Evolutionary conservation across 2,113 vertebrate genomes (phyloP).

Genomic region (Rhipidura dahli): DNA sequence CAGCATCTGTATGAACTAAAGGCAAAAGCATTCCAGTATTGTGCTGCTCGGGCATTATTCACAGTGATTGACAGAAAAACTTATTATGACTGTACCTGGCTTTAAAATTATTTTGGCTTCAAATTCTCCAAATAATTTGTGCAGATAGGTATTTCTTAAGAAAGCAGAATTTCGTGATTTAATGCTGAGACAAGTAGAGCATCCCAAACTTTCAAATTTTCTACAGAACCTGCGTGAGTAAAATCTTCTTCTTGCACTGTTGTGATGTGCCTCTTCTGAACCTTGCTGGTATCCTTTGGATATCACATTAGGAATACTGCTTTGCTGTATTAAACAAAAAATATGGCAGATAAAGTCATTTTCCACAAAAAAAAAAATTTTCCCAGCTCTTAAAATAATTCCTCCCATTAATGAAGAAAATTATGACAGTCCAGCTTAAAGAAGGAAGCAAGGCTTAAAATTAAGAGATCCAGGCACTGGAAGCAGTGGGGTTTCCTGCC

Average conservation of each 20-base stretch:
- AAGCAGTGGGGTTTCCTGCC: background rate
- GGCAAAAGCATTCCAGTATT: background rate
- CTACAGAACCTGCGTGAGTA: conserved; percentile 35
- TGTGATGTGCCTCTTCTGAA: background rate
- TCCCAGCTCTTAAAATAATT: background rate
- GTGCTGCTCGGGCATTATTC: background rate
- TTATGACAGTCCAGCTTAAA: background rate
- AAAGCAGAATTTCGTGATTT: conserved; percentile 61
- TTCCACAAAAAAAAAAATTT: background rate
- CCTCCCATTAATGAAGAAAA: background rate
- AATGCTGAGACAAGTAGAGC: conserved; percentile 71
- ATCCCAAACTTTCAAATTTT: conserved; percentile 51
- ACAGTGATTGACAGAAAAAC: background rate
- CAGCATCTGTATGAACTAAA: conserved; percentile 55
- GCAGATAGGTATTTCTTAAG: conserved; percentile 60
- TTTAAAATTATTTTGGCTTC: conserved; percentile 64
- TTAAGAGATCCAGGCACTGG: background rate
- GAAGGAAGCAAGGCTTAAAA: background rate
- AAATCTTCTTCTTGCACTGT: background rate
- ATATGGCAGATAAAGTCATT: background rate
- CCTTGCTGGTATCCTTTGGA: background rate
- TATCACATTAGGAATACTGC: conserved; percentile 46
- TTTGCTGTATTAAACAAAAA: conserved; percentile 53
- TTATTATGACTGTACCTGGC: conserved; percentile 71
- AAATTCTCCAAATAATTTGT: conserved; percentile 71